Base-by-base conservation (phyloP, 2,113 vertebrate species). In the Deroptyus accipitrinus region DNA sequence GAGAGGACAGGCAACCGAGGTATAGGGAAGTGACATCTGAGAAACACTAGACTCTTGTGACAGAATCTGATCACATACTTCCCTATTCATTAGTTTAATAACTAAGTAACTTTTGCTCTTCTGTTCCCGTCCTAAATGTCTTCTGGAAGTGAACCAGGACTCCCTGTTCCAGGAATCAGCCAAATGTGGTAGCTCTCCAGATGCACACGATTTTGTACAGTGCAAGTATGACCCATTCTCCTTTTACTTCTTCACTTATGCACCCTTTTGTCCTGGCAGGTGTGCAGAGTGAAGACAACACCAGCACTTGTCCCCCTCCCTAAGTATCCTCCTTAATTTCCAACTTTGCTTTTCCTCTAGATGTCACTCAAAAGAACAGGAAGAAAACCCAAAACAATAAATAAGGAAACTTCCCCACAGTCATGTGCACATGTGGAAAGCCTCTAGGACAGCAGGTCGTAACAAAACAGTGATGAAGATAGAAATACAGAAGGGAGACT, bases 41-140 rank as follows among this genome's bases (percentile, higher is more conserved):
- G 44, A 59, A 52, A 85, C 44, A 55, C 19, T 13, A 77, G 46
- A 22, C 23, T 17, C 70, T 81, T 75, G 76, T 78, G 61, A 86
- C 37, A 64, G 46, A 86, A 77, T 86, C 27, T 49, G 41, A 51
- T 83, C 69, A 81, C 31, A 37, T 49, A 92, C 37, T 90, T 94
- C 76, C 76, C 25, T 68, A n/a, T 70, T 83, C 73, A 55, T 86
- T 88, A 63, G 54, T 95, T 94, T 93, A 78, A 51, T 28, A 86
- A 88, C 61, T 27, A 87, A 84, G 66, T 44, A 77, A 87, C 25
- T 73, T 81, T 61, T 87, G 20, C 20, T 85, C 84, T 84, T 82
- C 67, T 85, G 27, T 62, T 93, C 37, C 57, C n/a, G 42, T 77
- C 77, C 55, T 80, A 83, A 86, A 41, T 27, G 33, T 57, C 82